phyloP scores from a whole-genome alignment of 1,140 invertebrate genomes.

The Neodiprion virginianus region DNA sequence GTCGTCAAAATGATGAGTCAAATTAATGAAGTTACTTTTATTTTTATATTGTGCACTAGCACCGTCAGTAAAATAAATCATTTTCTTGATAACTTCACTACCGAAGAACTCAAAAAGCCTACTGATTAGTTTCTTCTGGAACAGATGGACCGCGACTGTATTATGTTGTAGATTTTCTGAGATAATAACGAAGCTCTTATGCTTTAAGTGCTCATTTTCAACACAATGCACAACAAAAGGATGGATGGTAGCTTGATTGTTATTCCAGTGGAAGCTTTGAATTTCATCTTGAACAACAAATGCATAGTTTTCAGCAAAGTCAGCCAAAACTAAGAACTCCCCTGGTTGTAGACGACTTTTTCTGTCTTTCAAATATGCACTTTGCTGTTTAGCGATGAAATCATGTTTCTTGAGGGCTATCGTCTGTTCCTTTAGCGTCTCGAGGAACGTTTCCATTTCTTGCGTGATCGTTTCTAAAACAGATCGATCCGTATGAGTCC shows the following conservation, averaged over 20 bases:
- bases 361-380: slow-evolving; percentile 22
- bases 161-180: slow-evolving; percentile 14
- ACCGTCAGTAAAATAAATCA: too few species aligned
- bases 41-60: too few species aligned
- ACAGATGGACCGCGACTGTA: too few species aligned
- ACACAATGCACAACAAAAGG: slow-evolving; percentile 16
- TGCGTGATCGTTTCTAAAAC: slow-evolving; percentile 17
- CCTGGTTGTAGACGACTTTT: slow-evolving; percentile 24
- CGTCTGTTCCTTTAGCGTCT: slow-evolving; percentile 19
- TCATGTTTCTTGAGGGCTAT: slow-evolving; percentile 25
- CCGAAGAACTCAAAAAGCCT: too few species aligned
- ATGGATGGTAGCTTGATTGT: slow-evolving; percentile 23
- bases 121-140: too few species aligned
- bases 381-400: slow-evolving; percentile 32
- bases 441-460: slow-evolving; percentile 14
- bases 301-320: too few species aligned
- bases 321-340: slow-evolving; percentile 6
- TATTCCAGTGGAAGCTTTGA: too few species aligned
- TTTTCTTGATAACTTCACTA: too few species aligned
- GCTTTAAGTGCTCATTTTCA: neutral
- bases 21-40: too few species aligned
- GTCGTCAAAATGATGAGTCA: too few species aligned
- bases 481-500: slow-evolving; percentile 24
- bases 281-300: too few species aligned
- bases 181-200: slow-evolving; percentile 19